phyloP scores from a whole-genome alignment of 2,888 invertebrate genomes.

The Panzeria rudis region DNA sequence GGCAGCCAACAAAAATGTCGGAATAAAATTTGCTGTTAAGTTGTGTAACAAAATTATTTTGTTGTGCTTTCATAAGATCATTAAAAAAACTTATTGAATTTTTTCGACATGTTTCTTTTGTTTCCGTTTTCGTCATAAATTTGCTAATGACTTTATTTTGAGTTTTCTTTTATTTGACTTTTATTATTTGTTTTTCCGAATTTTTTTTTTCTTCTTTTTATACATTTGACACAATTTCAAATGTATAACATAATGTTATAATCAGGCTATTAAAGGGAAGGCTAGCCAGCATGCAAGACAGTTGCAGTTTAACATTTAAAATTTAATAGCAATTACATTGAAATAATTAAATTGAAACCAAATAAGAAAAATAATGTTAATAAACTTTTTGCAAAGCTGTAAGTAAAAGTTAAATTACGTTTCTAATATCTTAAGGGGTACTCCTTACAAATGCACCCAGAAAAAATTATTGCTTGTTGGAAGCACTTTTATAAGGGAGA shows the following conservation, averaged over 20 bases:
- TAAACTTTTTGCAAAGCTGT: too few species aligned
- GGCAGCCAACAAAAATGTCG: conserved; percentile 39
- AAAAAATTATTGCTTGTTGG: too few species aligned
- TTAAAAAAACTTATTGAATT: conserved; percentile 1
- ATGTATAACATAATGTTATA: not conserved
- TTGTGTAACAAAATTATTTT: conserved; percentile 16
- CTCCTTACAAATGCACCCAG: too few species aligned
- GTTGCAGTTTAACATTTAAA: too few species aligned
- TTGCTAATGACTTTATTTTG: conserved; percentile 1
- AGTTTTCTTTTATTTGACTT: not conserved
- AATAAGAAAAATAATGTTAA: too few species aligned
- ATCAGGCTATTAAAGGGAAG: too few species aligned
- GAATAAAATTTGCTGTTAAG: not conserved
- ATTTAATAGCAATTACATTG: too few species aligned
- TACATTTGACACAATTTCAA: not conserved
- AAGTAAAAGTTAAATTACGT: too few species aligned
- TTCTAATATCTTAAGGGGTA: too few species aligned
- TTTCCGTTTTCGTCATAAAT: not conserved
- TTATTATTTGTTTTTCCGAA: not conserved
- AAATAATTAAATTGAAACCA: too few species aligned
- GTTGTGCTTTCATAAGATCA: conserved; percentile 10
- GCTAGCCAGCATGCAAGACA: too few species aligned
- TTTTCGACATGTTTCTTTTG: not conserved
- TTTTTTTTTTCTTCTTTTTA: not conserved
- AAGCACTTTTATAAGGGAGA: too few species aligned